A percentile compares a stretch with the other conserved stretches of the same genome.
Conservation (phyloP, 1,140 invertebrate genomes). For the Megathymus violae region DNA sequence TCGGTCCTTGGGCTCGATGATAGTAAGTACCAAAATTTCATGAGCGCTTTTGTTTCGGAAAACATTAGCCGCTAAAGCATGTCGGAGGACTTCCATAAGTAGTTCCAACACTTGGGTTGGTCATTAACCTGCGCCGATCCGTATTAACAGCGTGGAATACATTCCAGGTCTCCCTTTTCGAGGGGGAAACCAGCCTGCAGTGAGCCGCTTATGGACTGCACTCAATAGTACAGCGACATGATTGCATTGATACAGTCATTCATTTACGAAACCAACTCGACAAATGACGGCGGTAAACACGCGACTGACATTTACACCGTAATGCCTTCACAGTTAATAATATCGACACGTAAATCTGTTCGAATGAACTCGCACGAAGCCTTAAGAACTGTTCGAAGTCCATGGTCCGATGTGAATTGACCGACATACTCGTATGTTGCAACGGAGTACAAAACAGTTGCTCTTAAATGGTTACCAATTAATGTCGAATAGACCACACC, state of each 20-base stretch:
- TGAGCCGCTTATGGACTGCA: neutral
- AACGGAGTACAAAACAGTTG: neutral
- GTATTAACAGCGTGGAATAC: too few relatives aligned
- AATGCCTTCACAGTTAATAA: constrained; percentile 5
- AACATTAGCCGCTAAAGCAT: too few relatives aligned
- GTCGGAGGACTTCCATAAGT: too few relatives aligned
- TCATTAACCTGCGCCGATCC: too few relatives aligned
- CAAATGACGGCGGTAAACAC: constrained; percentile 15
- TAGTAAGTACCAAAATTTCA: too few relatives aligned
- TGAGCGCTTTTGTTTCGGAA: too few relatives aligned
- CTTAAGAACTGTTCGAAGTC: neutral
- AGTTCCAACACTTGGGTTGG: too few relatives aligned
- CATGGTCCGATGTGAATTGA: neutral
- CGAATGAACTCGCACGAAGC: neutral
- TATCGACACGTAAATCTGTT: neutral
- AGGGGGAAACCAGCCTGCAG: too few relatives aligned
- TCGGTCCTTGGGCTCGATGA: too few relatives aligned
- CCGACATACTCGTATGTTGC: neutral
- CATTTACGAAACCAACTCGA: constrained; percentile 4
- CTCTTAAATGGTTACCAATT: neutral
- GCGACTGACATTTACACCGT: constrained; percentile 18
- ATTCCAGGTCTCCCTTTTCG: too few relatives aligned
- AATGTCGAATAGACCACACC: neutral
- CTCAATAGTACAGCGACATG: neutral
- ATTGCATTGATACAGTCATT: neutral